Evolutionary conservation across 2,888 invertebrate genomes (phyloP).

Genomic region (Scaptodrosophila latifasciaeformis): DNA sequence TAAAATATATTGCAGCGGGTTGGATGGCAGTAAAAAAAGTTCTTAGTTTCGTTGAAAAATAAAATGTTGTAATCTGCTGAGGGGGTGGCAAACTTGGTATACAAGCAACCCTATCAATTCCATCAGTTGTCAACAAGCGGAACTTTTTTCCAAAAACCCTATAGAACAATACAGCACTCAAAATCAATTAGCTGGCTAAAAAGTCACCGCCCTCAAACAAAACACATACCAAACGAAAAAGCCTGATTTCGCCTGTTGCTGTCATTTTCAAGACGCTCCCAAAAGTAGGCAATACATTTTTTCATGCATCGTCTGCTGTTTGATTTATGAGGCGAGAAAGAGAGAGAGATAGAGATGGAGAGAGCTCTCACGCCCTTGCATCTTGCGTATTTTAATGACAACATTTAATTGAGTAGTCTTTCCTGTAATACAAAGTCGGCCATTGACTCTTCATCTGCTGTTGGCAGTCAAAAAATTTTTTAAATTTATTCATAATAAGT

Average conservation of each 20-base stretch:
- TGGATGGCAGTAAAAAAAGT: conserved; percentile 54
- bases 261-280: conserved; percentile 34
- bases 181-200: too few species aligned
- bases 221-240: too few species aligned
- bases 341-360: neutral
- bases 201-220: neutral
- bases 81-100: too few species aligned
- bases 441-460: conserved; percentile 29
- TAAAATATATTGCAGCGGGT: conserved; percentile 43
- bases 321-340: conserved; percentile 12
- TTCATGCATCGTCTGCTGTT: conserved; percentile 8
- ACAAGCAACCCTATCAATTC: too few species aligned
- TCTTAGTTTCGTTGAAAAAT: conserved; percentile 48
- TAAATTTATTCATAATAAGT: too few species aligned
- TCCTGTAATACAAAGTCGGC: conserved; percentile 27
- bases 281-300: conserved; percentile 23
- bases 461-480: conserved; percentile 40
- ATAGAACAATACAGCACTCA: too few species aligned
- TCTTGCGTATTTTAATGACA: conserved; percentile 42
- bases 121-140: too few species aligned
- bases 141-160: too few species aligned
- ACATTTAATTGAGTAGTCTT: conserved; percentile 64
- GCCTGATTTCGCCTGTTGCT: conserved; percentile 56
- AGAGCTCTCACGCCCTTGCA: neutral
- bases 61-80: conserved; percentile 26